Base-by-base conservation (phyloP, 2,113 vertebrate species). In the Colossoma macropomum region DNA sequence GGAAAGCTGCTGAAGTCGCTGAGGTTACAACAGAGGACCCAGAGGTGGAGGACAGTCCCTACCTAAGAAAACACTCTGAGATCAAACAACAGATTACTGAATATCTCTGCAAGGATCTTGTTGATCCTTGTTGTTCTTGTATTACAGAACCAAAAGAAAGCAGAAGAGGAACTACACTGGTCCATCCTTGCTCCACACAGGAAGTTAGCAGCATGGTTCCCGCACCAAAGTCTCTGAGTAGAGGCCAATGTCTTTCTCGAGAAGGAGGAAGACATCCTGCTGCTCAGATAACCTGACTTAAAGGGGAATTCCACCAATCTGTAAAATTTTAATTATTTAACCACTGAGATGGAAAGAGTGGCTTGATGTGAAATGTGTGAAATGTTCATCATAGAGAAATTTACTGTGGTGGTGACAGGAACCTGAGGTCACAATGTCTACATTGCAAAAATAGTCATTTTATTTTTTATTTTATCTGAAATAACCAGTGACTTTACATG, bases 251-350 rank as follows among this genome's bases (percentile, higher is more conserved):
- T 88, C 86, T 82, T 88, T 71, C 65, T 77, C 38, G 84, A 79
- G 79, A 75, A 79, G 75, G 69, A 80, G 81, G 86, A 85, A 72
- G 77, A 82, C 83, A 86, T 87, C 79, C 73, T 77, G 52, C 65
- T 81, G 63, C 52, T 85, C 63, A 23, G 56, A 9, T 23, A 21
- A 62, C 54, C 52, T 28, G 28, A 30, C 41, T 60, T 23, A 87
- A 83, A 87, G 83, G 2, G 17, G 50, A 19, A 4, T 52, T 17
- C 9, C 41, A 9, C 41, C 41, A 45, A 45, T 45, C 9, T 45
- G 5, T 45, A 1, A 45, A 5, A 45, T 11, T 52, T 1, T 52
- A 50, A 50, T 50, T 8, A 50, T 50, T 50, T 50, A 50, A 50
- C 1, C 12, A 13, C 1, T 50, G 10, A 50, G 48, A 50, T 38